These are phyloP conservation scores for Malurus melanocephalus DNA, from an alignment of 2,113 vertebrate species.

Conservation along the genomic window DNA sequence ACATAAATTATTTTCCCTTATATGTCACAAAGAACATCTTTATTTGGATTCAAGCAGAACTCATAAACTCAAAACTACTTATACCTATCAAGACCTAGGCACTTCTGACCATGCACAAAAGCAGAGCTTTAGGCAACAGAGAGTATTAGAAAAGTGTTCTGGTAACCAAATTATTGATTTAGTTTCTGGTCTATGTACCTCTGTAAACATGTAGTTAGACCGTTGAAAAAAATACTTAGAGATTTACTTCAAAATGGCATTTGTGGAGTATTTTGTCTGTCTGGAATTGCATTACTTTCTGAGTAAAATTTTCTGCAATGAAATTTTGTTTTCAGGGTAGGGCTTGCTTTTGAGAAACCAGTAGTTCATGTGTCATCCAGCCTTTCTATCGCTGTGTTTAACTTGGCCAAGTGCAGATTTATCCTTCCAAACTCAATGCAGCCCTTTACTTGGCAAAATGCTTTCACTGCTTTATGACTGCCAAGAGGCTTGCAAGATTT, in stretches of 20 bases:
- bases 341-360: not conserved
- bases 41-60: not conserved
- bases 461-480: not conserved
- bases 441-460: not conserved
- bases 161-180: not conserved
- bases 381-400: not conserved
- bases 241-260: not conserved
- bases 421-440: not conserved
- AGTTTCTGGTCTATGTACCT: not conserved
- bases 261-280: not conserved
- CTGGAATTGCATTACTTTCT: not conserved
- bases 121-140: not conserved
- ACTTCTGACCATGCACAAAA: not conserved
- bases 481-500: not conserved
- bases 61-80: not conserved
- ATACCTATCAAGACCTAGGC: not conserved
- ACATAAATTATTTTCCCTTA: not conserved
- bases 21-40: not conserved
- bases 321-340: not conserved
- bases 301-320: not conserved
- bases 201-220: not conserved
- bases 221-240: not conserved
- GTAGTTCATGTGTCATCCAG: not conserved
- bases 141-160: not conserved
- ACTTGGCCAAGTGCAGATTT: conserved; percentile 10